Base-by-base conservation (phyloP, 30 jellyfish, hydroid and myxozoan genomes). In the Chrysaora quinquecirrha region DNA sequence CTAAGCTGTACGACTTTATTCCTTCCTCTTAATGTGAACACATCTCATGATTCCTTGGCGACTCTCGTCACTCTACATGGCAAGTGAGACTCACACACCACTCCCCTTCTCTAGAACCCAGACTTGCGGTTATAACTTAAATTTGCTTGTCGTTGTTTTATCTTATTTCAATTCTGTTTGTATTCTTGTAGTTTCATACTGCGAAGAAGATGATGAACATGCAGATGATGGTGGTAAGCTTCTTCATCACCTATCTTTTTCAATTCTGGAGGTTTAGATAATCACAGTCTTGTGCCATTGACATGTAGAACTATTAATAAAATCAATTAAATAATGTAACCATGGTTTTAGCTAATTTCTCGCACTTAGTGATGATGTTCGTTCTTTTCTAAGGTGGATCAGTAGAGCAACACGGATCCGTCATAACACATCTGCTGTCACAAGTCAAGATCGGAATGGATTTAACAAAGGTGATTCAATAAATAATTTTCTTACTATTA, bases 381-480 rank as follows among this genome's bases (percentile, higher is more conserved):
- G 22, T 18, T 74, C 21, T 30, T 22, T 2, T 64, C 22, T 29
- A 35, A 73, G 90, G 76, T n/a, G 85, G 46, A 21, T 25, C 96
- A 1, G 84, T 91, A 29, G 90, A 76, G 66, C 82, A 75, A 19
- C 96, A 85, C 27, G 98, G 98, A 1, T 93, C 98, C 0, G 96
- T 93, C 3, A 93, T 93, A 3, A 71, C 97, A 12, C 98, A 93
- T 82, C 77, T 93, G 33, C 43, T 88, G 63, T 94, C 99, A 0
- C 99, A 94, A 82, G 96, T 94, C 60, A 94, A 71, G 58, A 82
- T 94, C 48, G 99, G 99, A 22, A 94, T 94, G 99, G 99, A 94
- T 60, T 65, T 94, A 31, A 87, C 99, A 19, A 94, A 52, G 68
- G 68, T 52, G 16, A 16, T 43, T n/a, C n/a, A n/a, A n/a, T n/a